Evolutionary conservation across 2,113 vertebrate species (phyloP).

Genomic region (Nannospalax galili): DNA sequence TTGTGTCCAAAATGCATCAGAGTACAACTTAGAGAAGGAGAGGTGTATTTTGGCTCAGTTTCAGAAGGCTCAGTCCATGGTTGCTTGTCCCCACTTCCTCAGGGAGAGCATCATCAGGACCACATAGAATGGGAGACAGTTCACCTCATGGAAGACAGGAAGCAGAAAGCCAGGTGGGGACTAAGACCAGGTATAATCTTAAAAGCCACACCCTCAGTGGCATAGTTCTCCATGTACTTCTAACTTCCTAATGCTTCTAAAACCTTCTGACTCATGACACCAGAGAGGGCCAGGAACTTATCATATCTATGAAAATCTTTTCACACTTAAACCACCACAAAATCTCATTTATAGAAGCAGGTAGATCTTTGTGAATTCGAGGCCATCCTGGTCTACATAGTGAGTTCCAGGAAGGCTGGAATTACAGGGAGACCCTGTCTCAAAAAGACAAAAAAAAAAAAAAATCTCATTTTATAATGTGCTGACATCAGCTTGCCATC

Average conservation of each 20-base stretch:
- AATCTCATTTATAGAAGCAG: too few relatives aligned
- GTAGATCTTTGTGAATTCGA: too few relatives aligned
- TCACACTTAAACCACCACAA: background rate
- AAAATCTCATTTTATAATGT: background rate
- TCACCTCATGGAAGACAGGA: background rate
- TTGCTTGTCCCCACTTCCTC: background rate
- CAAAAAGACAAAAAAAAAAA: too few relatives aligned
- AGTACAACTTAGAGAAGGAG: background rate
- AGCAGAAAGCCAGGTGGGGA: background rate
- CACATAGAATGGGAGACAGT: fast-evolving
- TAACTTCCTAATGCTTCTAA: background rate
- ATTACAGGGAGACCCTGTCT: too few relatives aligned
- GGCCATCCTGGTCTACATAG: too few relatives aligned
- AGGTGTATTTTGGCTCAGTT: background rate
- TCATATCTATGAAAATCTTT: background rate
- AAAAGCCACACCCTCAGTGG: background rate
- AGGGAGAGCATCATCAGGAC: background rate
- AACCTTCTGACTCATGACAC: background rate
- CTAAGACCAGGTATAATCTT: too few relatives aligned
- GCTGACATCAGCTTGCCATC: background rate
- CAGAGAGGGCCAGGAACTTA: background rate
- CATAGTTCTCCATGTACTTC: background rate
- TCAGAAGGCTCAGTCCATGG: background rate
- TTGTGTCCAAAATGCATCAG: background rate
- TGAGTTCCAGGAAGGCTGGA: too few relatives aligned